Conservation (phyloP, 2,113 vertebrate species). For the Pseudopodoces humilis region DNA sequence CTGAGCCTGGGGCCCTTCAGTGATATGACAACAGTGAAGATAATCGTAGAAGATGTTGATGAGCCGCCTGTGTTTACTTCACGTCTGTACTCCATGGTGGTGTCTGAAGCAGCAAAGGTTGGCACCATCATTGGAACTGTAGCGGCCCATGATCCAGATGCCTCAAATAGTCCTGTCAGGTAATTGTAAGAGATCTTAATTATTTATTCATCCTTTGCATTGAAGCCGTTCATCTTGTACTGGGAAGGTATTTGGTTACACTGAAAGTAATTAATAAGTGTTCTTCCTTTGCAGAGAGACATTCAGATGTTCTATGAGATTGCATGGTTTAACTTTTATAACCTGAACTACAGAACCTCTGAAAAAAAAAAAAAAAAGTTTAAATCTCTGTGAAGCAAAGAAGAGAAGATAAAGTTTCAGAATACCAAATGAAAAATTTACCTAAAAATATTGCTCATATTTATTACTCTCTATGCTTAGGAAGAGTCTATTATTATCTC, state of each 20-base stretch:
- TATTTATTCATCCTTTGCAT: neutral
- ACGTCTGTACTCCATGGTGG: constrained; percentile 82
- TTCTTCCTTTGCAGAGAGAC: neutral
- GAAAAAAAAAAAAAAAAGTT: neutral
- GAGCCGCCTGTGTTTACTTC: constrained; percentile 88
- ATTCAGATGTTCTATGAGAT: neutral
- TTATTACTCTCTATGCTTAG: neutral
- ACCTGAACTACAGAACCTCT: neutral
- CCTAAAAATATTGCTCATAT: neutral
- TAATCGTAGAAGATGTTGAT: constrained; percentile 92
- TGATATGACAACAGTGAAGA: constrained; percentile 85
- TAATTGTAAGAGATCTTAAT: constrained; percentile 49
- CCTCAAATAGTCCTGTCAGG: constrained; percentile 87
- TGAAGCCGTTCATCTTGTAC: neutral
- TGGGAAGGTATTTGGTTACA: neutral
- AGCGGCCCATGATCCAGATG: constrained; percentile 90
- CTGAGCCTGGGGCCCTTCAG: constrained; percentile 88
- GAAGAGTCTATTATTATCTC: neutral
- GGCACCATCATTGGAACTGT: constrained; percentile 91
- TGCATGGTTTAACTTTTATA: neutral
- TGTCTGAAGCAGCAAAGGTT: constrained; percentile 88
- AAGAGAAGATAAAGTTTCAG: neutral
- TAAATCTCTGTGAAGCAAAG: neutral
- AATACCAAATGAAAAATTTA: neutral
- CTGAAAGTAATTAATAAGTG: neutral